These are phyloP conservation scores for Watsonalla binaria DNA, from an alignment of 2,888 invertebrate genomes.

Conservation along the genomic window DNA sequence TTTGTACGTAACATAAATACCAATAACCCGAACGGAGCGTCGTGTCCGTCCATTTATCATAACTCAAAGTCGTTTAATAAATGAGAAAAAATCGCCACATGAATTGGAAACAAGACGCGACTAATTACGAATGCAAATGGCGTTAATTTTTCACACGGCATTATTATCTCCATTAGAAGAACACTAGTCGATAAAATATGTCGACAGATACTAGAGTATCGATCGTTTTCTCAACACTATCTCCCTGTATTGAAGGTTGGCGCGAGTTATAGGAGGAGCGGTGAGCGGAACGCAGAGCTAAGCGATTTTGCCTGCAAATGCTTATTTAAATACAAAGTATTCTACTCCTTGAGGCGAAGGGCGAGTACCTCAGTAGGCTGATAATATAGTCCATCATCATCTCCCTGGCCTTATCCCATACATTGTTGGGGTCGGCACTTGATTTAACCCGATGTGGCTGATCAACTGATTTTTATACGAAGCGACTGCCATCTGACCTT, in stretches of 20 bases:
- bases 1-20: too few species aligned
- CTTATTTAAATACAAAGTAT: too few species aligned
- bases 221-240: conserved; percentile 34
- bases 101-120: conserved; percentile 20
- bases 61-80: not conserved
- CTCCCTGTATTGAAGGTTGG: conserved; percentile 8
- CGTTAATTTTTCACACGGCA: conserved; percentile 18
- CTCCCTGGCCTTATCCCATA: too few species aligned
- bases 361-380: too few species aligned
- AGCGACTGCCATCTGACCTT: too few species aligned
- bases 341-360: too few species aligned
- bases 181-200: conserved; percentile 30
- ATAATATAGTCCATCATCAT: too few species aligned
- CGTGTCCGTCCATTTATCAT: not conserved
- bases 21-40: too few species aligned
- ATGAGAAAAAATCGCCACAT: conserved; percentile 13
- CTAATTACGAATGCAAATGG: conserved; percentile 22
- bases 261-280: conserved; percentile 7
- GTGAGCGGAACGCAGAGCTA: not conserved
- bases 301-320: too few species aligned
- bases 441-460: too few species aligned
- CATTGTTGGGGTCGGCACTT: too few species aligned
- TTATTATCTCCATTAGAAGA: conserved; percentile 15
- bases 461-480: too few species aligned
- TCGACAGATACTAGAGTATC: conserved; percentile 31